Percentiles rank a stretch among this genome's conserved stretches.
Conservation (phyloP, 1,140 invertebrate species). For the Oreohelix idahoensis region DNA sequence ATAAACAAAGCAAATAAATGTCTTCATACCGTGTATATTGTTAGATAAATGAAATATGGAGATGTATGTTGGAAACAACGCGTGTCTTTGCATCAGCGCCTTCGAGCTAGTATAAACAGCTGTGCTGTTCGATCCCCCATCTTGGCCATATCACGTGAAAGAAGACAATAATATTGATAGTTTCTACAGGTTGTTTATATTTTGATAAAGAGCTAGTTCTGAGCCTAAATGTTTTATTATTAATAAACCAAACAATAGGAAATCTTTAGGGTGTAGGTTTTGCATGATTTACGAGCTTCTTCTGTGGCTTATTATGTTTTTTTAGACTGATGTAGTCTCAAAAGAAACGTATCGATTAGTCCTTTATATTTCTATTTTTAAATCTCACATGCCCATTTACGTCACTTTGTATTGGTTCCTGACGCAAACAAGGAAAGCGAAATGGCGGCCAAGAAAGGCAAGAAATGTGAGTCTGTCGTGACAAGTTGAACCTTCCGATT, state of each 20-base stretch:
- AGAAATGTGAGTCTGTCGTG: slow-evolving; percentile 26
- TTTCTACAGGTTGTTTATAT: not conserved
- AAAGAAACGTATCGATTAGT: not conserved
- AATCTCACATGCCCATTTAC: slow-evolving; percentile 43
- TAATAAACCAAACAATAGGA: not conserved
- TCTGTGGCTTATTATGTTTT: too few species aligned
- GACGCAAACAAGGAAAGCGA: slow-evolving; percentile 68
- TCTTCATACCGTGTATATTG: too few species aligned
- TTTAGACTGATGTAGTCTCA: too few species aligned
- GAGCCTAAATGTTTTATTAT: not conserved
- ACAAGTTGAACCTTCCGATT: not conserved
- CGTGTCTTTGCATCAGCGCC: too few species aligned
- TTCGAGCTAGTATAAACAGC: not conserved
- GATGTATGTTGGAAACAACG: not conserved
- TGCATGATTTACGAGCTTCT: too few species aligned
- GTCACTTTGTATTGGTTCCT: slow-evolving; percentile 69
- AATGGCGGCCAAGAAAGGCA: slow-evolving; percentile 60
- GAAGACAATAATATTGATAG: slow-evolving; percentile 1
- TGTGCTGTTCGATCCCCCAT: slow-evolving; percentile 12
- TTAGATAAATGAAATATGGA: too few species aligned
- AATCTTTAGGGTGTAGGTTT: too few species aligned
- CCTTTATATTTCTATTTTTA: slow-evolving; percentile 19
- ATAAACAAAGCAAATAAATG: too few species aligned
- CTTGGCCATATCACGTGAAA: slow-evolving; percentile 14
- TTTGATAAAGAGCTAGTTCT: not conserved